phyloP scores from a whole-genome alignment of 1,140 invertebrate genomes.

The Diorhabda sublineata region DNA sequence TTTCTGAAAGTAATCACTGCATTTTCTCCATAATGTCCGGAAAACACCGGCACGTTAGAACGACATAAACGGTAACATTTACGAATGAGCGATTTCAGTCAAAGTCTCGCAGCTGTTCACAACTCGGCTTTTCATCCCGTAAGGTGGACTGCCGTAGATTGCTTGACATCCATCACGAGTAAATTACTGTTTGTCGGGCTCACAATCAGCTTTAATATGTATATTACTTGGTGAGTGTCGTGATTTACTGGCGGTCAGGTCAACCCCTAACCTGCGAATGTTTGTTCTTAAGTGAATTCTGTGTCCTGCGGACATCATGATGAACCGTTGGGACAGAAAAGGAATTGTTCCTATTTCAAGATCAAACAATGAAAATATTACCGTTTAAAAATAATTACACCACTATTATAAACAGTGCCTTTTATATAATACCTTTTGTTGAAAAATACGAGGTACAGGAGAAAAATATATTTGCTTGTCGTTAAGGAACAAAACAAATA shows the following conservation, averaged over 20 bases:
- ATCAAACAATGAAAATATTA: too few species aligned
- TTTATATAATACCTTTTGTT: too few species aligned
- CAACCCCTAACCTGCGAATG: conserved; percentile 6
- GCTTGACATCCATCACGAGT: conserved; percentile 10
- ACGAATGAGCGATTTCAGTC: conserved; percentile 13
- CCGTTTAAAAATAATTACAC: too few species aligned
- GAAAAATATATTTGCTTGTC: too few species aligned
- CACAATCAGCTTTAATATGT: conserved; percentile 12
- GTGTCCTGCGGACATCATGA: background rate
- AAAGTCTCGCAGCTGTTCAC: conserved; percentile 13
- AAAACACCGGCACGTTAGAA: background rate
- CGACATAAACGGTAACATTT: background rate
- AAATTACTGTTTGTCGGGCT: conserved; percentile 12
- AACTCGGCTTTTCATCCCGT: conserved; percentile 3
- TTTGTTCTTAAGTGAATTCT: conserved; percentile 1
- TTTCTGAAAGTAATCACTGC: conserved; percentile 6
- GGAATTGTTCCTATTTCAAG: too few species aligned
- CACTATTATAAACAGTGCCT: too few species aligned
- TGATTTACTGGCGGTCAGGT: conserved; percentile 12
- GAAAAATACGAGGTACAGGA: too few species aligned
- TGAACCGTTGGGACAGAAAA: background rate
- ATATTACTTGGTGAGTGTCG: conserved; percentile 10
- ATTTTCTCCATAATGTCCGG: conserved; percentile 7
- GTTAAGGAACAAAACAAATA: too few species aligned
- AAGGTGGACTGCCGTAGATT: conserved; percentile 13